Base-by-base conservation (phyloP, 2,797 vertebrate species). In the Agapornis canus region DNA sequence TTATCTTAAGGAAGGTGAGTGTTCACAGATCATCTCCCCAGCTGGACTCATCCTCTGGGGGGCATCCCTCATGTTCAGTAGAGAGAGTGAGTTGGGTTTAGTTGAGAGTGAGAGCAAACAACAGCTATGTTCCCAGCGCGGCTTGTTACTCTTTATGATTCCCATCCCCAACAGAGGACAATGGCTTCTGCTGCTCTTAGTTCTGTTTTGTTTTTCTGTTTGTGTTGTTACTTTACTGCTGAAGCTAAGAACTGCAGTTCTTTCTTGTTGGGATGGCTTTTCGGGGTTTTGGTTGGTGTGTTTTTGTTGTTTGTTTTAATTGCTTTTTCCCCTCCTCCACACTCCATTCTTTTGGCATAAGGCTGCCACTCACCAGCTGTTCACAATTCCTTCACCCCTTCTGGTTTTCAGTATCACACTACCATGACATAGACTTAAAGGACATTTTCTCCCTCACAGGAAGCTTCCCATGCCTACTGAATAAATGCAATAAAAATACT, bases 301-400 rank as follows among this genome's bases (percentile, higher is more conserved):
- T 88, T 88, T 49, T 14, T 26, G 48, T 26, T 26, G 54, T 32
- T 56, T 56, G 54, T 56, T 56, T 68, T 10, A 91, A 76, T 79
- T 84, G 81, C 57, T 76, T 89, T 78, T 79, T 80, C 76, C 86
- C 52, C 76, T 80, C 68, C 84, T 52, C 70, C 81, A 21, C 42
- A 4, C 27, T 68, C 68, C 43, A 68, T 86, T 86, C 78, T 92
- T 96, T 90, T 88, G 85, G 92, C 81, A 77, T 40, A 84, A 92
- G 61, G 56, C 94, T 93, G 90, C 91, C 91, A 95, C 82, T 91
- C 73, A 94, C 95, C 97, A 96, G 96, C 96, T 97, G 97, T 95
- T 95, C 95, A 93, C 92, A 90, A 88, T 95, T 95, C 89, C 95
- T 95, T 90, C 78, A 92, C 40, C 73, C 89, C 78, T 84, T 89